Percentiles rank a stretch among this genome's conserved stretches.
Evolutionary conservation across 2,113 vertebrate species (phyloP).

Genomic region (Eonycteris spelaea): DNA sequence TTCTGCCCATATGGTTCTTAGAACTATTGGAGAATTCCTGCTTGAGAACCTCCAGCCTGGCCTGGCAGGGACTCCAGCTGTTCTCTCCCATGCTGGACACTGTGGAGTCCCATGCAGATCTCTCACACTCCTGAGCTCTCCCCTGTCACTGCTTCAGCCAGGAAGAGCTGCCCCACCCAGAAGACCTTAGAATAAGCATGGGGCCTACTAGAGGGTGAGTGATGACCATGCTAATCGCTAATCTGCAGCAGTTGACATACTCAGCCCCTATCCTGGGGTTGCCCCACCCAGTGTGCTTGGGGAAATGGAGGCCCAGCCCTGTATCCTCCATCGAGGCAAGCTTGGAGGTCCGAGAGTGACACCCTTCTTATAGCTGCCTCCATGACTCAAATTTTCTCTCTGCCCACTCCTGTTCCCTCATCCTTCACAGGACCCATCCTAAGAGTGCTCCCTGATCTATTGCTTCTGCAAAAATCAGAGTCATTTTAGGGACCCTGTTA

Average conservation of each 20-base stretch:
- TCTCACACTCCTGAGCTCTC: fast-evolving
- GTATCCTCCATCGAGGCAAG: neutral
- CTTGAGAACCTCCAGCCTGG: neutral
- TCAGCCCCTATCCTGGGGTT: too few species aligned
- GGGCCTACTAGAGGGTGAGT: too few species aligned
- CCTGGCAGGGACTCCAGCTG: too few species aligned
- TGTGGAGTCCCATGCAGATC: neutral
- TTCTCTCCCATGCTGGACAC: neutral
- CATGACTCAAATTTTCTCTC: too few species aligned
- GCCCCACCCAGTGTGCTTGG: fast-evolving
- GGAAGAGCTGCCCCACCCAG: neutral
- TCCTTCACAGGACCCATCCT: fast-evolving
- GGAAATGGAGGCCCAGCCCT: neutral
- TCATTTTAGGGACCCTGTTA: neutral
- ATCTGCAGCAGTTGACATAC: too few species aligned
- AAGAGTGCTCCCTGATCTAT: fast-evolving
- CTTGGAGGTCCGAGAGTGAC: fast-evolving
- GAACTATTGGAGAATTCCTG: neutral
- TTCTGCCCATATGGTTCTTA: neutral
- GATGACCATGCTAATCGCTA: too few species aligned
- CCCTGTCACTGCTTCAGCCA: neutral
- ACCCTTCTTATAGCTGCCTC: neutral
- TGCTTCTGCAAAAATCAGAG: neutral
- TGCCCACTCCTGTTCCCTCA: fast-evolving
- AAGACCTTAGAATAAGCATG: too few species aligned